Conservation (phyloP, 2,888 invertebrate genomes). For the Biston stratarius region DNA sequence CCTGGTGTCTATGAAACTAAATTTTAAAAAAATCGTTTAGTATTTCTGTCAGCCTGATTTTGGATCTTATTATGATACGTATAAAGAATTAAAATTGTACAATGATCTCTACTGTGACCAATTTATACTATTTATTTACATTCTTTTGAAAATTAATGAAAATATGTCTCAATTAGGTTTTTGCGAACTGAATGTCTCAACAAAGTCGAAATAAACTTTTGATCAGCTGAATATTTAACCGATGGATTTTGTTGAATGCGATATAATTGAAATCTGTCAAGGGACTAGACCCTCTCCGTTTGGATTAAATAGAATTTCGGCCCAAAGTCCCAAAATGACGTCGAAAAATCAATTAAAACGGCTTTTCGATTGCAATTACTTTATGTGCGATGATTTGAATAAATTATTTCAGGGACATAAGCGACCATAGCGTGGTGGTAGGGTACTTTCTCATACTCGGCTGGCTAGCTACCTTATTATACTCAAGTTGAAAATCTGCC, state of each 20-base stretch:
- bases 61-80: no score
- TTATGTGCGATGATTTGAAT: constrained; percentile 1
- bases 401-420: not conserved
- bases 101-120: no score
- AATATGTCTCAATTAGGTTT: not conserved
- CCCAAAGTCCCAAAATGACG: constrained; percentile 23
- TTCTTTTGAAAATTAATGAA: not conserved
- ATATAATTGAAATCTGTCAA: constrained; percentile 42
- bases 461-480: no score
- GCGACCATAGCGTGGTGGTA: no score
- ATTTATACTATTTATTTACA: no score
- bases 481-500: no score
- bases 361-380: constrained; percentile 14
- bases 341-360: constrained; percentile 28
- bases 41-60: no score
- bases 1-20: no score
- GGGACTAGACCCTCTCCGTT: constrained; percentile 36
- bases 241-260: constrained; percentile 40
- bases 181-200: not conserved
- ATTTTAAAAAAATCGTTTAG: no score
- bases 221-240: constrained; percentile 36
- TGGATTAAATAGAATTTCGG: constrained; percentile 29
- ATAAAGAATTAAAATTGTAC: no score
- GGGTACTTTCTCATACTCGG: no score
- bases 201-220: constrained; percentile 29